Evolutionary conservation across 2,797 vertebrate species (phyloP), one percentile per base, ranked within the genome.

Genomic region (Percopsis omiscomaycus): DNA sequence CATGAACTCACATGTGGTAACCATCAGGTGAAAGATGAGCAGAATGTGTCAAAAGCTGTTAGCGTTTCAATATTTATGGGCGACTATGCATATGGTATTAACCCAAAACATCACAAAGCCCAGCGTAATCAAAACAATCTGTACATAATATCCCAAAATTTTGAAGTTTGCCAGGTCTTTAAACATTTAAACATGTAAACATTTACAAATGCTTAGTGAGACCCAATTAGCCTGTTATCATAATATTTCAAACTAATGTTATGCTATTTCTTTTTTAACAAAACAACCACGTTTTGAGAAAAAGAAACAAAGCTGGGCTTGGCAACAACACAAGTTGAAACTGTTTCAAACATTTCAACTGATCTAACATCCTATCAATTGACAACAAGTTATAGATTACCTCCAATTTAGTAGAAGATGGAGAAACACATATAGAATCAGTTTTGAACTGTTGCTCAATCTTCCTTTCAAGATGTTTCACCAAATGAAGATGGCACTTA

Each of bases 1-100:
- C 54, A 37, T 44, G 66, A 77, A 67, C 67, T 86, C 77, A 90
- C 89, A 91, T 86, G 85, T 91, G 90, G 84, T 74, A 89, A 73
- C 79, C 73, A 91, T 92, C 86, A 89, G 56, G 64, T 64, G 85
- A 88, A 87, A 88, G 89, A 92, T 85, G 85, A 91, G 87, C 86
- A 87, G 81, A 86, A 89, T 74, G 86, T 90, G 89, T 89, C 89
- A 85, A 79, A 87, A 76, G 64, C 72, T 69, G 83, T 89, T 87
- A 84, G 74, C 30, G 28, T 80, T 81, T 74, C 80, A 73, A 84
- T 84, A 82, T 83, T 86, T 84, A 88, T 85, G 79, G 77, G 77
- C 57, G 66, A 80, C 70, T 74, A 75, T 80, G 80, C 73, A 86
- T 88, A 85, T 86, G 77, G 86, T 86, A 73, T 83, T 68, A 80